Base-by-base conservation (phyloP, 2,113 vertebrate species). In the Prionailurus bengalensis region DNA sequence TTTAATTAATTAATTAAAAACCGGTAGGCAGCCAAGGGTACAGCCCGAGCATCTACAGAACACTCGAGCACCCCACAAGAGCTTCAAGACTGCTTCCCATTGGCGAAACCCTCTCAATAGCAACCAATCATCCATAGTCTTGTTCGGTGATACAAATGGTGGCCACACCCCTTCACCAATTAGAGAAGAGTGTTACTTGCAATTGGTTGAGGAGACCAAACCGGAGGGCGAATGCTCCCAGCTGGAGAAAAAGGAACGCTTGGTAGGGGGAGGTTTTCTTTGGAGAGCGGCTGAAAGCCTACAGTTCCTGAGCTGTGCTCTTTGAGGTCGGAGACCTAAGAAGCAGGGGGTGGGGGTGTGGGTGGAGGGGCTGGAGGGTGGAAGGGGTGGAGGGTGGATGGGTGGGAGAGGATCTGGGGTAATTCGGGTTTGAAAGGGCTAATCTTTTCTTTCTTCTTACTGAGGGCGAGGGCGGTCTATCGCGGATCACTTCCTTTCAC, bases 1-100 rank as follows among this genome's bases (percentile, higher is more conserved):
- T 8, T 45, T 8, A 45, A 45, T 8, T 45, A 45, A 45, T 45
- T 45, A 45, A 45, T 45, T 1, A 45, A 45, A 45, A 45, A 45
- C 7, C 42, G 42, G 42, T 45, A 45, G 82, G 12, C 33, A 12
- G 42, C 94, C 42, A 8, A 45, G 93, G 66, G 31, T 27, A 70
- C 19, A 15, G 91, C 80, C 94, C 2, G 82, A 80, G 94, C 99
- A 99, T 99, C 99, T 99, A 99, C 99, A 99, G 99, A 99, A 99
- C 99, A 99, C 99, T 99, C 99, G 98, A 99, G 98, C 97, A 15
- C 73, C 66, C 53, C 12, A 92, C 81, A 80, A 39, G 39, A 23
- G n/a, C 4, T 97, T 61, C 76, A 93, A 96, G 19, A 0, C 65
- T 1, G 48, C 53, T 42, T 76, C 0, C 58, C 36, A 97, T 89